A percentile compares a stretch with the other conserved stretches of the same genome.
These are phyloP conservation scores for Butorides virescens DNA, from an alignment of 2,113 vertebrate genomes.

Conservation along the genomic window DNA sequence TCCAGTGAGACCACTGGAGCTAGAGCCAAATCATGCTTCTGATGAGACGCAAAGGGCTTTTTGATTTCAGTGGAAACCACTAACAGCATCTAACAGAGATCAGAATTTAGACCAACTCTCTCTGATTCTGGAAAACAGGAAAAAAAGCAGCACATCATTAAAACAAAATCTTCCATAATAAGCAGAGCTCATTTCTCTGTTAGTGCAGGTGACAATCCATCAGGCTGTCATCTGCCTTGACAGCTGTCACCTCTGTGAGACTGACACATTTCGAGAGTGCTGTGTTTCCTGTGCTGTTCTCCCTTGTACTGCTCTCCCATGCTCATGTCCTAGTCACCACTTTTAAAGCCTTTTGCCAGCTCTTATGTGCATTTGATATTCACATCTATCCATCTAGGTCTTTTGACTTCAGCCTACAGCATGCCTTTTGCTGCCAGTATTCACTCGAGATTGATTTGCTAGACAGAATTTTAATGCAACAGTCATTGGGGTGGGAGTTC, in stretches of 20 bases:
- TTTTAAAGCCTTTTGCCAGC: not conserved
- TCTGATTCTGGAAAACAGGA: not conserved
- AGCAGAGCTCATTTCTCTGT: not conserved
- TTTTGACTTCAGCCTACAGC: not conserved
- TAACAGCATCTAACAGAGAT: not conserved
- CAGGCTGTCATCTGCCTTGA: not conserved
- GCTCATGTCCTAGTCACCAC: not conserved
- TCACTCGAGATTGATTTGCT: not conserved
- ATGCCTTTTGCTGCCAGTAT: not conserved
- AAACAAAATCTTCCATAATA: not conserved
- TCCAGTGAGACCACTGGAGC: not conserved
- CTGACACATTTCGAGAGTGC: not conserved
- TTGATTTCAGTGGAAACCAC: not conserved
- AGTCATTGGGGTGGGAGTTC: not conserved
- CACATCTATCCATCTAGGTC: not conserved
- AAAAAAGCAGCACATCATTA: not conserved
- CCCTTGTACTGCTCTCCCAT: not conserved
- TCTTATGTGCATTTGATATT: not conserved
- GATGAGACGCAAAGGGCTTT: not conserved
- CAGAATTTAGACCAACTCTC: not conserved
- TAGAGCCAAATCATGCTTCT: not conserved
- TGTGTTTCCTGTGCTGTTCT: not conserved
- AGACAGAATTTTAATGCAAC: not conserved
- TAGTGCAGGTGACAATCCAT: not conserved
- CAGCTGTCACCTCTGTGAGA: not conserved